phyloP scores from a whole-genome alignment of 1,140 invertebrate genomes.

The Catajapyx aquilonaris region DNA sequence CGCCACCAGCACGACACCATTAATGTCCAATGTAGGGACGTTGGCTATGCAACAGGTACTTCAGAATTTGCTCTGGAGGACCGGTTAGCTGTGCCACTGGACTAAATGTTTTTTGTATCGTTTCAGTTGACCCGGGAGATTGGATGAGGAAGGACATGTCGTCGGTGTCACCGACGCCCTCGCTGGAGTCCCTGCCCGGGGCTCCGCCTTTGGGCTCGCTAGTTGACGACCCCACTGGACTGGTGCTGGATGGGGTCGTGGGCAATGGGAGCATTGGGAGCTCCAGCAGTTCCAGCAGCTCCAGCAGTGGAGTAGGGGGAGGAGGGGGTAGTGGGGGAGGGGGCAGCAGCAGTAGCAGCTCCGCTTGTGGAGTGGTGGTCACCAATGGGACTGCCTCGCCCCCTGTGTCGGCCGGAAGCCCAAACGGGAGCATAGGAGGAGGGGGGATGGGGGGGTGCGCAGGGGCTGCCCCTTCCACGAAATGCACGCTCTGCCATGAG shows the following conservation, averaged over 20 bases:
- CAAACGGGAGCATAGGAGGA: too few species aligned
- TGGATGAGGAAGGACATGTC: constrained; percentile 19
- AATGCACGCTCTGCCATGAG: constrained; percentile 63
- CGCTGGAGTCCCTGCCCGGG: constrained; percentile 69
- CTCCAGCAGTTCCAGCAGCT: constrained; percentile 47
- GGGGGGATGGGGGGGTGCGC: too few species aligned
- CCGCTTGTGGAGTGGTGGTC: neutral
- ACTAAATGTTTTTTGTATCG: too few species aligned
- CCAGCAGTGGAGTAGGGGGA: constrained; percentile 13
- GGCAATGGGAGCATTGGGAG: constrained; percentile 7
- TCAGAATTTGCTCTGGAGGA: too few species aligned
- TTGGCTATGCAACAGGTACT: too few species aligned
- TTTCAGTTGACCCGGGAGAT: constrained; percentile 6
- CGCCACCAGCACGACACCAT: too few species aligned
- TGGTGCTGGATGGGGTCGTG: constrained; percentile 26
- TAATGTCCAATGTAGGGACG: too few species aligned
- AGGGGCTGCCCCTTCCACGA: constrained; percentile 19
- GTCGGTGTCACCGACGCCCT: constrained; percentile 59
- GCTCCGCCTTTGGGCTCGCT: constrained; percentile 70
- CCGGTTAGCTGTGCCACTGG: too few species aligned
- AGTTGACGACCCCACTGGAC: constrained; percentile 37
- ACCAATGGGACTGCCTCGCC: neutral
- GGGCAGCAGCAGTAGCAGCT: constrained; percentile 2
- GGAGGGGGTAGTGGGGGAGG: constrained; percentile 8
- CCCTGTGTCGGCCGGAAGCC: neutral